Evolutionary conservation across 1,140 invertebrate species (phyloP), one percentile per base, ranked within the genome.

Genomic region (Hyphantria cunea): DNA sequence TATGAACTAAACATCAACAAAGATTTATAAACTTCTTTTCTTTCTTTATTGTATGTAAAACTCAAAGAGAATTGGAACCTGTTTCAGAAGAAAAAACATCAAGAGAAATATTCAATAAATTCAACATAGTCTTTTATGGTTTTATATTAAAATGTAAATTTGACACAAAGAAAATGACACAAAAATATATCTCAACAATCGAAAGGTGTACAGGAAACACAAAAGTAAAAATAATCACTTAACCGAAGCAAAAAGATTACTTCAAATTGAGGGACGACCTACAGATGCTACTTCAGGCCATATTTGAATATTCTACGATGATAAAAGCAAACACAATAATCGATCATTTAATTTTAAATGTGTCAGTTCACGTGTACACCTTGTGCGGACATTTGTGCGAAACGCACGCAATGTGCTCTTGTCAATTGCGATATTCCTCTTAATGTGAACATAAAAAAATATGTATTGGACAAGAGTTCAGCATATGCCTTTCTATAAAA

Each of bases 341-440:
- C 54, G 75, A 83, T 81, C 53, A 67, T 58, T 44, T n/a, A n/a
- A n/a, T n/a, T n/a, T n/a, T 62, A 60, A 63, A 62, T 61, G 34
- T 64, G 67, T 44, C 66, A 70, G 66, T 72, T 73, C 61, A 72
- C 49, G 69, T 66, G 41, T 54, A 64, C 82, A 86, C 84, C 81
- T 86, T 84, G 76, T 51, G 71, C 50, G 11, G 50, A 33, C 58
- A 56, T 66, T 74, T 70, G 67, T 65, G 63, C 70, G 68, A 76
- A 72, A 66, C 39, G 70, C 51, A 71, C 71, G 80, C 82, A 83
- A 85, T 83, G 72, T 85, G 82, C 67, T 68, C 55, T 65, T 68
- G 67, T 72, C 65, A 70, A 68, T 76, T 80, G 73, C 68, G 59
- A 70, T 73, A 72, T 65, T 64, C 49, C 58, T 64, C 33, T 55